Percentiles rank a stretch among this genome's conserved stretches.
phyloP scores from a whole-genome alignment of 1,140 invertebrate genomes.

The Drosophila aff. region DNA sequence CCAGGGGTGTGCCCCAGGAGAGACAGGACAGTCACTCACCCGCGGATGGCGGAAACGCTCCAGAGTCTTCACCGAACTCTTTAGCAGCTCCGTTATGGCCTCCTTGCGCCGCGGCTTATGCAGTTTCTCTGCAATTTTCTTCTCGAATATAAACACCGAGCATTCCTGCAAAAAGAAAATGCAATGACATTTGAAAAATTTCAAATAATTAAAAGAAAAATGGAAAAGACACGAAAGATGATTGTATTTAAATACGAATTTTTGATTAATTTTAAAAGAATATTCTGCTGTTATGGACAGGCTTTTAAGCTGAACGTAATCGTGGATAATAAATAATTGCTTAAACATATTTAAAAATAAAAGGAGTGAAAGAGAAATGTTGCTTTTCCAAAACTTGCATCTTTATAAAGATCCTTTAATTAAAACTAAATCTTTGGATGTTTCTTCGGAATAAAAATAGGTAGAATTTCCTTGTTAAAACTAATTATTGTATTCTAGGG shows the following conservation, averaged over 20 bases:
- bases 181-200: not conserved
- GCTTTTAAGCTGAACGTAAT: not conserved
- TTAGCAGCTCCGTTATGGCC: conserved; percentile 95
- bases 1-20: not conserved
- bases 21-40: conserved; percentile 84
- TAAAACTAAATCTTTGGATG: not conserved
- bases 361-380: not conserved
- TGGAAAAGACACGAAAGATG: not conserved
- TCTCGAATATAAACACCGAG: conserved; percentile 98
- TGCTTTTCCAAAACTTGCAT: not conserved
- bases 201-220: not conserved
- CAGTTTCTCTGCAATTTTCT: conserved; percentile 96
- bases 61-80: conserved; percentile 92
- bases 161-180: conserved; percentile 91
- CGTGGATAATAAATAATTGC: not conserved
- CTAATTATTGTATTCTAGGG: not conserved
- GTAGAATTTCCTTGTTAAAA: not conserved
- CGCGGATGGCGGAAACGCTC: conserved; percentile 95
- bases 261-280: not conserved
- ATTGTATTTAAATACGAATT: not conserved
- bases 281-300: not conserved
- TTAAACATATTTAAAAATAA: not conserved
- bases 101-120: conserved; percentile 97
- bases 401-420: not conserved
- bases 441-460: not conserved